Evolutionary conservation across 2,113 vertebrate species (phyloP).

Genomic region (Plestiodon gilberti): DNA sequence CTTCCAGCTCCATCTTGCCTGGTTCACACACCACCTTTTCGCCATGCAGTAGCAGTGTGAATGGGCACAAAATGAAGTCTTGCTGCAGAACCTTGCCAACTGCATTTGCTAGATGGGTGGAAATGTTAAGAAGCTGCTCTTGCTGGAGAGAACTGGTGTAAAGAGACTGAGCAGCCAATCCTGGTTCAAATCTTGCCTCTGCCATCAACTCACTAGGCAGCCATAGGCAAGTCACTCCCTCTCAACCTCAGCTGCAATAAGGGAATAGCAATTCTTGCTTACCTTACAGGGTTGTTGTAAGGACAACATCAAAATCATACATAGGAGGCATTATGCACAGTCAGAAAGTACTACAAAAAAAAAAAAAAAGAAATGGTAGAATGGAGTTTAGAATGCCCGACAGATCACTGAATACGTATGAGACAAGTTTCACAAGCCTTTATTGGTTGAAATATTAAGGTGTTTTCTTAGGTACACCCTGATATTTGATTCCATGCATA

Average conservation of each 20-base stretch:
- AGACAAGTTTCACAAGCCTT: not conserved
- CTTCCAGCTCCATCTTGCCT: not conserved
- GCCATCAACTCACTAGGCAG: too few species aligned
- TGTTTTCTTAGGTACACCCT: accelerated
- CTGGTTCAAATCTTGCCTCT: too few species aligned
- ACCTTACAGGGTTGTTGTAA: too few species aligned
- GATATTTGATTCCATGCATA: not conserved
- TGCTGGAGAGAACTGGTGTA: not conserved
- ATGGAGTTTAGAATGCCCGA: not conserved
- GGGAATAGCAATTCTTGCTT: too few species aligned
- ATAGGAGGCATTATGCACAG: too few species aligned
- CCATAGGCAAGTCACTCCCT: too few species aligned
- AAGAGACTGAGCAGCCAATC: too few species aligned
- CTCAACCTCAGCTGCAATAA: too few species aligned
- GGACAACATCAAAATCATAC: too few species aligned
- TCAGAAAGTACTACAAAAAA: too few species aligned
- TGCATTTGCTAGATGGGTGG: not conserved
- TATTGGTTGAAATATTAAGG: not conserved
- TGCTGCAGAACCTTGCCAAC: not conserved
- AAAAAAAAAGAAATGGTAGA: too few species aligned
- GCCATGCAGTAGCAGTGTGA: not conserved
- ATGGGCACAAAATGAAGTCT: not conserved
- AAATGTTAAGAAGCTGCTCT: accelerated
- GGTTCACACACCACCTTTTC: not conserved
- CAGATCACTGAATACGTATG: not conserved